Percentiles rank a stretch among this genome's conserved stretches.
Evolutionary conservation across 1,140 invertebrate genomes (phyloP).

Genomic region (Bombus waltoni): DNA sequence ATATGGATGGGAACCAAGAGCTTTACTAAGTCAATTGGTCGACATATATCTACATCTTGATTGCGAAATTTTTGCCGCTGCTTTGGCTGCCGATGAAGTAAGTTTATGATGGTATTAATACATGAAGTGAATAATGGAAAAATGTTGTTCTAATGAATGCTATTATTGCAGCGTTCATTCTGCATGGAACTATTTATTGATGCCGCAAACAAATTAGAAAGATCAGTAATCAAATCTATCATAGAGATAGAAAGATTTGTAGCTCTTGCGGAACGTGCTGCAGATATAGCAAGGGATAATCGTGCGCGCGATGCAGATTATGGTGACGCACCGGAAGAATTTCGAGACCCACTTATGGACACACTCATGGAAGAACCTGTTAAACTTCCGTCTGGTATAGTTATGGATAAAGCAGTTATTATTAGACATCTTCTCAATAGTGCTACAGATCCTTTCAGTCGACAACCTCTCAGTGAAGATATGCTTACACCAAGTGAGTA

Average conservation of each 20-base stretch:
- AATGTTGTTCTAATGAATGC: neutral
- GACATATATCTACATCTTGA: constrained; percentile 98
- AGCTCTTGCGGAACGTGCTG: constrained; percentile 90
- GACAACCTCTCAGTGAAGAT: constrained; percentile 95
- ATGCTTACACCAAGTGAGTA: constrained; percentile 90
- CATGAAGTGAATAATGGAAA: neutral
- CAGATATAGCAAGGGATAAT: constrained; percentile 91
- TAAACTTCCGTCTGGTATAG: constrained; percentile 94
- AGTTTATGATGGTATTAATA: constrained; percentile 47
- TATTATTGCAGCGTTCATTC: constrained; percentile 92
- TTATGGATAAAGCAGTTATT: constrained; percentile 98
- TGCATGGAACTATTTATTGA: constrained; percentile 95
- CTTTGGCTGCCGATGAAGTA: constrained; percentile 94
- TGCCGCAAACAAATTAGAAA: constrained; percentile 91
- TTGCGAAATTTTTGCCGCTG: constrained; percentile 94
- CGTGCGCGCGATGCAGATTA: constrained; percentile 94
- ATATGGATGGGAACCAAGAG: constrained; percentile 98
- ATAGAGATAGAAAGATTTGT: constrained; percentile 93
- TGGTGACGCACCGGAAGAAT: constrained; percentile 98
- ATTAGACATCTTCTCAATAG: constrained; percentile 97
- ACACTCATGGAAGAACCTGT: constrained; percentile 99
- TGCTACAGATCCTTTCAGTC: constrained; percentile 98
- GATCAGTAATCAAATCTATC: constrained; percentile 91
- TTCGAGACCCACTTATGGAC: constrained; percentile 98
- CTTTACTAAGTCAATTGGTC: constrained; percentile 94